Evolutionary conservation across 2,113 vertebrate species (phyloP).

Genomic region (Callopanchax toddi): DNA sequence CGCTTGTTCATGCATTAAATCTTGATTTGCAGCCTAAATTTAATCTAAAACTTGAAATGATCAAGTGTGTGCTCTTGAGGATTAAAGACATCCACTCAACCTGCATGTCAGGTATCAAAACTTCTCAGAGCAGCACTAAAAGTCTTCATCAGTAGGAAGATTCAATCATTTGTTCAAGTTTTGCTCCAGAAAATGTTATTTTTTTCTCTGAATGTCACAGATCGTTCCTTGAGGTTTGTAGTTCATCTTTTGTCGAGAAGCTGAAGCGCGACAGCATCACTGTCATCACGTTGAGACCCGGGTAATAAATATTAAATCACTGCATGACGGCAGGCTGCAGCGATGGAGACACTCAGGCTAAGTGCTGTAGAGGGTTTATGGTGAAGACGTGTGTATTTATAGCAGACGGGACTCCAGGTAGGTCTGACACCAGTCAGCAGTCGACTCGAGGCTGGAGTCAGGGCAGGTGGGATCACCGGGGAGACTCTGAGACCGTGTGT

Average conservation of each 20-base stretch:
- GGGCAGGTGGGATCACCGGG: constrained; percentile 22
- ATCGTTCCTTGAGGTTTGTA: background rate
- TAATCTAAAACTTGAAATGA: too few relatives aligned
- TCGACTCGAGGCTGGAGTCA: background rate
- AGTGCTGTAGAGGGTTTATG: constrained; percentile 59
- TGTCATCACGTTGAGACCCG: constrained; percentile 23
- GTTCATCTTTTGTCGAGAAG: background rate
- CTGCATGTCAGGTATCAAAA: too few relatives aligned
- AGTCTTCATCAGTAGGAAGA: background rate
- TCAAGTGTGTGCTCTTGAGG: too few relatives aligned
- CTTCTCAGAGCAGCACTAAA: too few relatives aligned
- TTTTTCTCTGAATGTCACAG: constrained; percentile 4
- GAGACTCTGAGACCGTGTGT: constrained; percentile 11
- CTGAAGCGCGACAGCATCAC: background rate
- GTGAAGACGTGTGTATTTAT: constrained; percentile 61
- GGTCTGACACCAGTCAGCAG: constrained; percentile 18
- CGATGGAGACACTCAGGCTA: constrained; percentile 58
- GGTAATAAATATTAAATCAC: constrained; percentile 56
- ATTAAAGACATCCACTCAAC: too few relatives aligned
- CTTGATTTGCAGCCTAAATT: too few relatives aligned
- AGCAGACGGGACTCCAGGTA: constrained; percentile 37
- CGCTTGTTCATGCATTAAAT: too few relatives aligned
- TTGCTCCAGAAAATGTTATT: background rate
- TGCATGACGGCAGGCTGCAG: constrained; percentile 33
- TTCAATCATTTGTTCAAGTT: background rate